Evolutionary conservation across 2,797 vertebrate genomes (phyloP), one percentile per base, ranked within the genome.

Genomic region (Sciurus vulgaris): DNA sequence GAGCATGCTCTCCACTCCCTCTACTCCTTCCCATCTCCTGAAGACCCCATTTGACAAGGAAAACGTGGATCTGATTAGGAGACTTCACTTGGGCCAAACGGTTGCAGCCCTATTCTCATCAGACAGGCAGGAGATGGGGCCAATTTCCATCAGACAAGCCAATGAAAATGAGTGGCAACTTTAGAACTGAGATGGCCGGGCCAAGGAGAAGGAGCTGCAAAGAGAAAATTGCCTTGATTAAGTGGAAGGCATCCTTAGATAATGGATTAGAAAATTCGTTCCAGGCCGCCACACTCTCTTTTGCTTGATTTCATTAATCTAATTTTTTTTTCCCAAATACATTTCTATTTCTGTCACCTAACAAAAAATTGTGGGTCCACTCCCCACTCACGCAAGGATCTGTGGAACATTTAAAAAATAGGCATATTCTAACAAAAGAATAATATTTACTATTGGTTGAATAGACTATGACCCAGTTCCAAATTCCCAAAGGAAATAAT

Each of bases 1-100:
- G 82, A 86, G 28, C 17, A 18, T 30, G 22, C 0, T 0, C 78
- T 78, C 54, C 2, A 11, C 38, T 67, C 76, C 56, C 51, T 56
- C n/a, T 90, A 47, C 38, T 7, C 54, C 61, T 30, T 73, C 81
- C 91, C 26, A 77, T 22, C 88, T 69, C 86, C 84, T 87, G 87
- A 91, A 69, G 86, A 72, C 89, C 84, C 94, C 18, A 65, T 86
- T 38, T 49, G 81, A 96, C 78, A n/a, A 73, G 82, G 73, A 88
- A 95, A 96, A 96, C 49, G 76, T 22, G 67, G 84, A 87, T 79
- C 59, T 67, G 38, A 97, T 96, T 97, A 97, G 89, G 73, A 2
- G 22, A 8, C 59, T 87, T 3, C 1, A 13, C 12, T 59, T 35
- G 87, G 95, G 94, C 97, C 91, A 97, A 97, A 89, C 15, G 94